These are phyloP conservation scores for Agrilus biguttatus DNA, from an alignment of 2,888 invertebrate species.

Conservation along the genomic window DNA sequence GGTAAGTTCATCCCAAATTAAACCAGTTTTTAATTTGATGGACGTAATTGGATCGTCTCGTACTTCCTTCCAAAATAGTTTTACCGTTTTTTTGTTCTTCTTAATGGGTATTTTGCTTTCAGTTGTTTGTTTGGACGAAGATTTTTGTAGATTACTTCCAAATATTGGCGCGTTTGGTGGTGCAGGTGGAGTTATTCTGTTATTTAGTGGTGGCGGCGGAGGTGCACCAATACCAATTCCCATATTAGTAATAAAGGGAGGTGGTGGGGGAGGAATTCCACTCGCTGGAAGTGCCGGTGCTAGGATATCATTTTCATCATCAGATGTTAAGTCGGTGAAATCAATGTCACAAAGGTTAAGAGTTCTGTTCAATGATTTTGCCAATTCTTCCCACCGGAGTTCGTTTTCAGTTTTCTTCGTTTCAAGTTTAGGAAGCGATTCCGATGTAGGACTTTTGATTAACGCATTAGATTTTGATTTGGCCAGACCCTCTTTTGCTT, in stretches of 20 bases:
- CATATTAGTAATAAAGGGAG: constrained; percentile 41
- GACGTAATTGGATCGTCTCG: constrained; percentile 61
- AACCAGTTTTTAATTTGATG: constrained; percentile 39
- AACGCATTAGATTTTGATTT: constrained; percentile 75
- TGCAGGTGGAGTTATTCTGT: constrained; percentile 33
- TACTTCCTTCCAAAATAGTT: constrained; percentile 95
- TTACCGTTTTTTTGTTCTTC: constrained; percentile 92
- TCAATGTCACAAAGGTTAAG: constrained; percentile 87
- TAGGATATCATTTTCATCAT: constrained; percentile 72
- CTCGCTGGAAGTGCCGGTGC: constrained; percentile 50
- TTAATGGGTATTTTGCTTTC: constrained; percentile 42
- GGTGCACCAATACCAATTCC: constrained; percentile 22
- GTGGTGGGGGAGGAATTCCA: constrained; percentile 66
- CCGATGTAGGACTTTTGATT: constrained; percentile 56
- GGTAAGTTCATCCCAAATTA: constrained; percentile 85
- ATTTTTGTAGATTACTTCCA: constrained; percentile 21
- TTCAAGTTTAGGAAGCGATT: constrained; percentile 45
- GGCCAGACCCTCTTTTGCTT: constrained; percentile 82
- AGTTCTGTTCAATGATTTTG: constrained; percentile 41
- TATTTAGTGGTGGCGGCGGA: constrained; percentile 38
- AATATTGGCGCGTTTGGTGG: constrained; percentile 35
- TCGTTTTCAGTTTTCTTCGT: constrained; percentile 85
- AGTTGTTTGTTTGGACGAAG: constrained; percentile 14
- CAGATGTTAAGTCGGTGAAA: constrained; percentile 82
- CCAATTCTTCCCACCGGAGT: constrained; percentile 88